Conservation (phyloP, 2,888 invertebrate species). For the Hybos culiciformis region DNA sequence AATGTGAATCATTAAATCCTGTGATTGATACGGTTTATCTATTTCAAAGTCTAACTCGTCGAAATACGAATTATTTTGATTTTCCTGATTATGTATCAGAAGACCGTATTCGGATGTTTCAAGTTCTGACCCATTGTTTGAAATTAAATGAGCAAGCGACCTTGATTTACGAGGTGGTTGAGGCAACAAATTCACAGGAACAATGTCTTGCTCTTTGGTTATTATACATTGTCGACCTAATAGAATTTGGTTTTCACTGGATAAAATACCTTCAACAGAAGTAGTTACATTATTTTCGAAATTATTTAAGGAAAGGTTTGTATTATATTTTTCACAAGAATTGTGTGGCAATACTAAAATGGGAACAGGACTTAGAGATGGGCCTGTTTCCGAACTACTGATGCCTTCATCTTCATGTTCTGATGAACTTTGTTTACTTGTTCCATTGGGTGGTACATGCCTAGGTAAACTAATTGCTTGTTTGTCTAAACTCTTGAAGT, state of each 20-base stretch:
- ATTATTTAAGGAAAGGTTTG: conserved; percentile 12
- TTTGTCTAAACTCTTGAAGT: conserved; percentile 30
- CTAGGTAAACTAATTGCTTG: conserved; percentile 30
- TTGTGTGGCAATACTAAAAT: conserved; percentile 32
- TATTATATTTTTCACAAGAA: conserved; percentile 41
- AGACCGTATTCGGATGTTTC: conserved; percentile 33
- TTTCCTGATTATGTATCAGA: conserved; percentile 37
- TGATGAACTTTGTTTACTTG: conserved; percentile 43
- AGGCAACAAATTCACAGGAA: conserved; percentile 64
- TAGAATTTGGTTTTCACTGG: conserved; percentile 6
- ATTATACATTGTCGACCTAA: conserved; percentile 20
- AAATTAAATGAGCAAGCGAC: conserved; percentile 54
- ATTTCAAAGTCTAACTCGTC: conserved; percentile 44
- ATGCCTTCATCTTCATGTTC: conserved; percentile 81
- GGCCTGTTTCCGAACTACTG: conserved; percentile 60
- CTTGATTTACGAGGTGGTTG: conserved; percentile 66
- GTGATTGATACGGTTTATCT: conserved; percentile 26
- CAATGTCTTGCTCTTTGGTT: conserved; percentile 49
- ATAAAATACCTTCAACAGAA: conserved; percentile 17
- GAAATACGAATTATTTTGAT: conserved; percentile 35
- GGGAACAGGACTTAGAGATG: conserved; percentile 59
- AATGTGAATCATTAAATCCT: conserved; percentile 5
- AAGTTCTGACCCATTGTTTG: conserved; percentile 38
- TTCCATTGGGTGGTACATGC: conserved; percentile 25
- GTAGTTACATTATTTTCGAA: conserved; percentile 8